Percentiles rank a stretch among this genome's conserved stretches.
Conservation (phyloP, 2,888 invertebrate genomes). For the Aleiodes alternator region DNA sequence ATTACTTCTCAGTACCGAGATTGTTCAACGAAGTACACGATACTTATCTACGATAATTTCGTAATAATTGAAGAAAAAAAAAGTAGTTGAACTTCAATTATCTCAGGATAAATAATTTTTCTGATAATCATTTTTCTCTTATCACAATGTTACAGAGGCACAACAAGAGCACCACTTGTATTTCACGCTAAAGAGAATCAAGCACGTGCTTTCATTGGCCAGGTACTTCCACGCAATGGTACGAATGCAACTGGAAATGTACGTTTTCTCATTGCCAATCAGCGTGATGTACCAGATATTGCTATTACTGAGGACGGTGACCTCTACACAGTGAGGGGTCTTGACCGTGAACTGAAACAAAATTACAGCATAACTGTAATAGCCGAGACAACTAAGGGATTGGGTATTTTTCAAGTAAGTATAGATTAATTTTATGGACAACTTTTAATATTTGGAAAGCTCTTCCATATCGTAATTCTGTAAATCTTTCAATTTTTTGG, state of each 20-base stretch:
- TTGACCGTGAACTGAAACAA: conserved; percentile 86
- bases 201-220: conserved; percentile 84
- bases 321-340: conserved; percentile 84
- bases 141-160: conserved; percentile 77
- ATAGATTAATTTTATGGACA: conserved; percentile 19
- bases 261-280: conserved; percentile 87
- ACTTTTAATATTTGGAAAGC: neutral
- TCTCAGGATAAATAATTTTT: no score
- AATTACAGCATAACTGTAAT: conserved; percentile 87
- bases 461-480: conserved; percentile 37
- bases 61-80: no score
- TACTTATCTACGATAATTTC: no score
- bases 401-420: conserved; percentile 84
- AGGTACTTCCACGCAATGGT: conserved; percentile 80
- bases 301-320: conserved; percentile 87
- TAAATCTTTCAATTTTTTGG: conserved; percentile 12
- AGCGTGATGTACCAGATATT: conserved; percentile 88
- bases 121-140: no score
- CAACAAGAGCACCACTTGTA: conserved; percentile 82
- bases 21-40: no score
- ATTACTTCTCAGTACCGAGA: no score
- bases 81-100: no score
- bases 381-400: conserved; percentile 85
- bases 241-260: conserved; percentile 74
- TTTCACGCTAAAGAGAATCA: conserved; percentile 87